A percentile compares a stretch with the other conserved stretches of the same genome.
Evolutionary conservation across 64 coral and sea anemone species (phyloP).

Genomic region (Platygyra sinensis): DNA sequence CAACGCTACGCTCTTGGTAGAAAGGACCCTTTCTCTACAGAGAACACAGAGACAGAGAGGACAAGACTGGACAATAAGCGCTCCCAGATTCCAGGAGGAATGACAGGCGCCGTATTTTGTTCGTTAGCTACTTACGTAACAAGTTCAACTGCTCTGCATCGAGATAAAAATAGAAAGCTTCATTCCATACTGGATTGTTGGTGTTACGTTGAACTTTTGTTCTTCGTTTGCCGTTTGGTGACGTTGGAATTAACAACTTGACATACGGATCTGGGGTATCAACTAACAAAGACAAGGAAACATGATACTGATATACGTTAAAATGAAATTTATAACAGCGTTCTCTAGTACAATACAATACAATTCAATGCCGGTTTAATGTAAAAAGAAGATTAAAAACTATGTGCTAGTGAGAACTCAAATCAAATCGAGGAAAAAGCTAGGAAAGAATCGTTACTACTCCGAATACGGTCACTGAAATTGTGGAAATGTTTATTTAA

Average conservation of each 20-base stretch:
- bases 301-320: background rate
- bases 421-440: background rate
- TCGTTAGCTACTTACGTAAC: background rate
- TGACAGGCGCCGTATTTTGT: background rate
- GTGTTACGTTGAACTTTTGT: constrained; percentile 1
- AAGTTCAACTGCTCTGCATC: background rate
- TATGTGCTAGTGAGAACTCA: too few species aligned
- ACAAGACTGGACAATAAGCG: too few species aligned
- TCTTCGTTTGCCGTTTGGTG: background rate
- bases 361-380: too few species aligned
- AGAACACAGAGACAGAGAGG: too few species aligned
- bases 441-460: background rate
- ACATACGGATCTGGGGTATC: constrained; percentile 48
- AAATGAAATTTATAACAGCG: too few species aligned
- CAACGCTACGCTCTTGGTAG: too few species aligned
- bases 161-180: constrained; percentile 30
- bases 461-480: background rate
- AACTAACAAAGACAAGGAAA: background rate
- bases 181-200: background rate
- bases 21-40: too few species aligned
- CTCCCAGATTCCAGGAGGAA: too few species aligned
- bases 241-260: background rate
- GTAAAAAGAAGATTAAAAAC: too few species aligned
- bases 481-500: background rate
- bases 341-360: background rate